phyloP scores from a whole-genome alignment of 2,113 vertebrate species.

The Actenoides lindsayi region DNA sequence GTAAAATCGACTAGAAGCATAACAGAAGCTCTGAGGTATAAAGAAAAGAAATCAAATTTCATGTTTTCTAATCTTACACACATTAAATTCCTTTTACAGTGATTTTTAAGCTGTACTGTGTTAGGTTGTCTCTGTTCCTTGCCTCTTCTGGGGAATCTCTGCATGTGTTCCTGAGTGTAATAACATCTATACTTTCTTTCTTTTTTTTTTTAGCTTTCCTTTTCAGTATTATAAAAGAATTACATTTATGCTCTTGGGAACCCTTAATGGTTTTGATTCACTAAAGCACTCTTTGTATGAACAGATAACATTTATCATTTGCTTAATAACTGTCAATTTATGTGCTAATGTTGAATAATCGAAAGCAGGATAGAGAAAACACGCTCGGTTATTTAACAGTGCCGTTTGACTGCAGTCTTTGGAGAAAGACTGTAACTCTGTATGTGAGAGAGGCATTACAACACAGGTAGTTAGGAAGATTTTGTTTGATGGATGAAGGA shows the following conservation, averaged over 20 bases:
- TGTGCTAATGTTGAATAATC: constrained; percentile 45
- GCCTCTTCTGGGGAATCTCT: constrained; percentile 36
- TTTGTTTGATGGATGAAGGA: not conserved
- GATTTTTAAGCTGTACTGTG: constrained; percentile 49
- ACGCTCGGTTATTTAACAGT: constrained; percentile 3
- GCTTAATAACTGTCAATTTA: constrained; percentile 55
- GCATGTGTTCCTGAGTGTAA: constrained; percentile 36
- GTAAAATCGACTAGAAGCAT: not conserved
- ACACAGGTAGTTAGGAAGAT: not conserved
- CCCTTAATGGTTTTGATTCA: constrained; percentile 64
- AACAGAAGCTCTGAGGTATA: constrained; percentile 43
- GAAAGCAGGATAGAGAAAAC: not conserved
- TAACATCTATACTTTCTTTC: not conserved
- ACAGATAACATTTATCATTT: constrained; percentile 56
- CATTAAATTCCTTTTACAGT: constrained; percentile 48
- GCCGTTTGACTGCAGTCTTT: not conserved
- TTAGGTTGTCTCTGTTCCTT: constrained; percentile 44
- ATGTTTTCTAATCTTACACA: constrained; percentile 25
- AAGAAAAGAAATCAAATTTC: constrained; percentile 63
- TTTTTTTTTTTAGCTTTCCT: not conserved
- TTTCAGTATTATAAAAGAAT: constrained; percentile 40
- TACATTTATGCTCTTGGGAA: constrained; percentile 44
- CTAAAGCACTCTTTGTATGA: constrained; percentile 43
- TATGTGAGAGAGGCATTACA: not conserved
- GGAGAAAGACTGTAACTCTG: not conserved